These are phyloP conservation scores for Cyanocitta stelleri DNA, from an alignment of 2,113 vertebrate species.

Conservation along the genomic window DNA sequence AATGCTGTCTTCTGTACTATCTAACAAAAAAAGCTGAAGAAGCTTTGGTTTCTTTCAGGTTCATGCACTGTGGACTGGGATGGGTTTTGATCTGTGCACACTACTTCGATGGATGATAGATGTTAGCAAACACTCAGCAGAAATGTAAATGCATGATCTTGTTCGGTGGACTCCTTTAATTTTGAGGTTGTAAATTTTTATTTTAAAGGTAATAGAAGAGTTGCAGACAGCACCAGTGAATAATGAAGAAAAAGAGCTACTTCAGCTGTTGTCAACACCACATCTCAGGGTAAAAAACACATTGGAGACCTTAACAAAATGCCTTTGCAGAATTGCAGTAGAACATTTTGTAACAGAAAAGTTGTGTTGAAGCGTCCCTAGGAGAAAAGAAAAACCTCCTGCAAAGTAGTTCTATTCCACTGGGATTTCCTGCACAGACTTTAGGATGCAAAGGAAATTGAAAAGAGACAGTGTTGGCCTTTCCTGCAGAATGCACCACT, in stretches of 20 bases:
- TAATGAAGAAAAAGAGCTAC: conserved; percentile 83
- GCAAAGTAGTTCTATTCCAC: background rate
- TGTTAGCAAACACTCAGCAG: background rate
- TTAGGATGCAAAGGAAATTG: background rate
- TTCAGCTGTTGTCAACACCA: conserved; percentile 85
- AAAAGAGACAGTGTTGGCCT: fast-evolving
- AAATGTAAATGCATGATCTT: background rate
- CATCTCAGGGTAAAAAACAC: conserved; percentile 85
- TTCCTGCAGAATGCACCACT: background rate
- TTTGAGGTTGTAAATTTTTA: background rate
- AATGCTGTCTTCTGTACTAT: background rate
- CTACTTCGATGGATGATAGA: background rate
- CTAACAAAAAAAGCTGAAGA: background rate
- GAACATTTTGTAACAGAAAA: background rate
- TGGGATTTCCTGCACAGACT: background rate
- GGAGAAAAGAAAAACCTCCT: background rate
- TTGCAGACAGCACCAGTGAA: conserved; percentile 82
- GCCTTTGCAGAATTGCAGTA: background rate
- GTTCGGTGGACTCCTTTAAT: background rate
- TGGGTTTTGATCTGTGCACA: background rate
- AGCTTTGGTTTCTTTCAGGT: background rate
- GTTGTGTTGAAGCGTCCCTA: background rate
- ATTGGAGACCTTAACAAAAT: background rate
- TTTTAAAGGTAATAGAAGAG: conserved; percentile 86
- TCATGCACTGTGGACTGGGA: background rate